Percentiles rank a stretch among this genome's conserved stretches.
These are phyloP conservation scores for Boloria selene DNA, from an alignment of 2,888 invertebrate genomes.

Conservation along the genomic window DNA sequence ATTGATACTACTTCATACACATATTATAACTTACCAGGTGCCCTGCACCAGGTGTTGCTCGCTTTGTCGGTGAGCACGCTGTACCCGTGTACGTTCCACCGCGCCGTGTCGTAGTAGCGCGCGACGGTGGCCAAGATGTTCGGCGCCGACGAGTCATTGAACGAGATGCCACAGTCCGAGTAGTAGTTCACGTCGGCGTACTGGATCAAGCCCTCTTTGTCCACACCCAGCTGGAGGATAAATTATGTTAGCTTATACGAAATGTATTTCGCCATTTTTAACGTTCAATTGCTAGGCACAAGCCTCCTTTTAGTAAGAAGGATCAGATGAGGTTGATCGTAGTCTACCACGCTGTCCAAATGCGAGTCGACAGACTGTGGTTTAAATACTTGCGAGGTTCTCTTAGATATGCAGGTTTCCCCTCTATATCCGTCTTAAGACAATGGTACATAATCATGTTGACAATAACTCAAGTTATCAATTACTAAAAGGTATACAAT, in stretches of 20 bases:
- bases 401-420: too few relatives aligned
- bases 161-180: slow-evolving; percentile 63
- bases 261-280: background rate
- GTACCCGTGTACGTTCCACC: slow-evolving; percentile 72
- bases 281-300: too few relatives aligned
- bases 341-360: too few relatives aligned
- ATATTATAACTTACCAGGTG: slow-evolving; percentile 83
- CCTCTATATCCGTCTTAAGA: too few relatives aligned
- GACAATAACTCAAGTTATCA: background rate
- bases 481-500: too few relatives aligned
- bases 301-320: too few relatives aligned
- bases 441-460: background rate
- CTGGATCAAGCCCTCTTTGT: slow-evolving; percentile 80
- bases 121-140: slow-evolving; percentile 53
- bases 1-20: background rate
- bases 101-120: slow-evolving; percentile 79
- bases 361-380: too few relatives aligned
- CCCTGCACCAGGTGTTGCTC: slow-evolving; percentile 85
- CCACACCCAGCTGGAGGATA: slow-evolving; percentile 74
- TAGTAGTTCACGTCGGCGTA: slow-evolving; percentile 74
- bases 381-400: too few relatives aligned
- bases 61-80: slow-evolving; percentile 85
- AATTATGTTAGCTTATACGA: background rate
- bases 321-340: too few relatives aligned
- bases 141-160: slow-evolving; percentile 60